Percentiles rank a stretch among this genome's conserved stretches.
These are phyloP conservation scores for Actinemys pallida DNA, from an alignment of 2,113 vertebrate genomes.

Conservation along the genomic window DNA sequence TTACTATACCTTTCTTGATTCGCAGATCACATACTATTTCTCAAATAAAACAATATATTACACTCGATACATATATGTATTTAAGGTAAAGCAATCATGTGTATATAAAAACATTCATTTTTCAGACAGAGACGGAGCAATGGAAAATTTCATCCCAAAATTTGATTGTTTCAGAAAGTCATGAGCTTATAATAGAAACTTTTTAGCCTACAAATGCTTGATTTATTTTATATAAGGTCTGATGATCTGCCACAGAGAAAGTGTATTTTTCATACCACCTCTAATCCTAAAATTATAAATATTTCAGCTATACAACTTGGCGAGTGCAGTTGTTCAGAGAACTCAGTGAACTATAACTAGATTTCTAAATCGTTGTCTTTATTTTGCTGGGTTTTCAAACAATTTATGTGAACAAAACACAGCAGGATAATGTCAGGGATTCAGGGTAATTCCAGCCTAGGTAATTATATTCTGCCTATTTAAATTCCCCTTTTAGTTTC, in stretches of 20 bases:
- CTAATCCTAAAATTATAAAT: slow-evolving; percentile 2
- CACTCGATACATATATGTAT: neutral
- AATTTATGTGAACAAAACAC: slow-evolving; percentile 22
- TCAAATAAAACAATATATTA: neutral
- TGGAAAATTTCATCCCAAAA: neutral
- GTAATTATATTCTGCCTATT: neutral
- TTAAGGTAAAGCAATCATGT: neutral
- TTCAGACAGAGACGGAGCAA: rapidly evolving
- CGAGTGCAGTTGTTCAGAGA: neutral
- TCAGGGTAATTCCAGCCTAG: neutral
- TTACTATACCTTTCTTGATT: neutral
- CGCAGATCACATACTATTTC: neutral
- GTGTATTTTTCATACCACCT: neutral
- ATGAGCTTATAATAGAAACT: neutral
- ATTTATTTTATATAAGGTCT: neutral
- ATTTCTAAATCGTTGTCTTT: slow-evolving; percentile 17
- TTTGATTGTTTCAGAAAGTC: neutral
- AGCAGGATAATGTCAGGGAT: neutral
- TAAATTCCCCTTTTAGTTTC: slow-evolving; percentile 9
- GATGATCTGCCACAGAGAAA: neutral
- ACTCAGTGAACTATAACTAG: slow-evolving; percentile 6
- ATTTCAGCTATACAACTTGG: neutral
- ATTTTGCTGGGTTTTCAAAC: neutral
- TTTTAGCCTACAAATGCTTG: neutral
- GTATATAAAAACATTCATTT: neutral